Base-by-base conservation (phyloP, 2,113 vertebrate species). In the Ammodramus savannarum region DNA sequence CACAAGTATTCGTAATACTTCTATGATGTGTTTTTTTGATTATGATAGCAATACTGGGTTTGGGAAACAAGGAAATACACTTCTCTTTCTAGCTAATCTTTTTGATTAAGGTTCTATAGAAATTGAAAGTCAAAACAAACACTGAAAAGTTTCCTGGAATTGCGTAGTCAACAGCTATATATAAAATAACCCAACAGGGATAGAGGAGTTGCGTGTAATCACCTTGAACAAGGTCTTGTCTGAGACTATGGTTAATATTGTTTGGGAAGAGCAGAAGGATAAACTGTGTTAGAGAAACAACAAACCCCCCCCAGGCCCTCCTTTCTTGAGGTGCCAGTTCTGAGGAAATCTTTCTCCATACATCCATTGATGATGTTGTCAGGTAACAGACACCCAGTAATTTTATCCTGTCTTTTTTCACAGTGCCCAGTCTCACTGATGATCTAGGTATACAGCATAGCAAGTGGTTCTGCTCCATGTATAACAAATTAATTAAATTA, bases 231-330 rank as follows among this genome's bases (percentile, higher is more conserved):
- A 32, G 18, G 6, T 67, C 20, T 74, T 72, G 14, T 51, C 46
- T 46, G 23, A 87, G 26, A 19, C 39, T 27, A 22, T 7, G 19
- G 9, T 48, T 85, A 31, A 49, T 18, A 25, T 38, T 49, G 7
- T 63, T 92, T 65, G 29, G 38, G 27, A 85, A 58, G 26, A 67
- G 26, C 9, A 13, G 49, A 23, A 46, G 9, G 21, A 72, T 68
- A 49, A 76, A 34, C 1, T 36, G 6, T 57, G 38, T 41, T 43
- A 66, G 29, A 77, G 25, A 26, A 77, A 41, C 3, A 55, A 34
- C 19, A 5, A 2, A 3, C 1, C 1, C 7, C 0, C 0, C 13
- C 18, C 32, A 38, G 48, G 27, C 39, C 11, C 14, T 27, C 8
- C 34, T 68, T 58, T 75, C 36, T 49, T 11, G 3, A 18, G 9